phyloP scores from a whole-genome alignment of 2,888 invertebrate genomes.

The Subacronicta megacephala region DNA sequence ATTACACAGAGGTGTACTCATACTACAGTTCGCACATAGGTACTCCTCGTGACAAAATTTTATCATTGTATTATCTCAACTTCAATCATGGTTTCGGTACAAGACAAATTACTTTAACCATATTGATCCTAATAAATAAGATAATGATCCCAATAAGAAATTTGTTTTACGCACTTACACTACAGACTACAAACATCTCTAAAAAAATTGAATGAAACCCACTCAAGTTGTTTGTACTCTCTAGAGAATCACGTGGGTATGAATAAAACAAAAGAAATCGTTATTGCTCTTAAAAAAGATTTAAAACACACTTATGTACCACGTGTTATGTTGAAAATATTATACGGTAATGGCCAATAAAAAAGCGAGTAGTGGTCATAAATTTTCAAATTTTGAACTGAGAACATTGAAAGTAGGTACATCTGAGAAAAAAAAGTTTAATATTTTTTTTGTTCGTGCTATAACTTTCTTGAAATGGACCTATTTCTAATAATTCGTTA shows the following conservation, averaged over 20 bases:
- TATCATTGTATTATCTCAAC: too few species aligned
- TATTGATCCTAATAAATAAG: too few species aligned
- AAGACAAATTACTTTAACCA: too few species aligned
- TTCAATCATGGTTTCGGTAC: too few species aligned
- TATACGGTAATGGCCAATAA: constrained; percentile 38
- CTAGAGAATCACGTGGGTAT: constrained; percentile 50
- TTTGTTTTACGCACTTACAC: too few species aligned
- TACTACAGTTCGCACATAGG: too few species aligned
- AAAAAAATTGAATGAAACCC: constrained; percentile 30
- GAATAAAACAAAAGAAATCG: constrained; percentile 65
- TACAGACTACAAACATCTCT: too few species aligned
- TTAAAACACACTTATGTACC: constrained; percentile 54
- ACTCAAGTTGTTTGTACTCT: constrained; percentile 24
- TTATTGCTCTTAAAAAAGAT: constrained; percentile 46
- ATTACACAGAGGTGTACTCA: too few species aligned
- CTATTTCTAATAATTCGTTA: too few species aligned
- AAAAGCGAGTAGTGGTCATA: constrained; percentile 11
- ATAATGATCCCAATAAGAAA: too few species aligned
- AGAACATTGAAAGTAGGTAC: constrained; percentile 16
- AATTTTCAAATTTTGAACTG: constrained; percentile 18
- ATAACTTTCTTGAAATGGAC: too few species aligned
- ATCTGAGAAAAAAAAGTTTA: constrained; percentile 11
- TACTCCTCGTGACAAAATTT: too few species aligned
- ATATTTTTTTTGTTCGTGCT: neutral
- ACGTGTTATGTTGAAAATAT: constrained; percentile 56